Percentiles rank a stretch among this genome's conserved stretches.
Evolutionary conservation across 2,888 invertebrate genomes (phyloP).

Genomic region (Troides oblongomaculatus): DNA sequence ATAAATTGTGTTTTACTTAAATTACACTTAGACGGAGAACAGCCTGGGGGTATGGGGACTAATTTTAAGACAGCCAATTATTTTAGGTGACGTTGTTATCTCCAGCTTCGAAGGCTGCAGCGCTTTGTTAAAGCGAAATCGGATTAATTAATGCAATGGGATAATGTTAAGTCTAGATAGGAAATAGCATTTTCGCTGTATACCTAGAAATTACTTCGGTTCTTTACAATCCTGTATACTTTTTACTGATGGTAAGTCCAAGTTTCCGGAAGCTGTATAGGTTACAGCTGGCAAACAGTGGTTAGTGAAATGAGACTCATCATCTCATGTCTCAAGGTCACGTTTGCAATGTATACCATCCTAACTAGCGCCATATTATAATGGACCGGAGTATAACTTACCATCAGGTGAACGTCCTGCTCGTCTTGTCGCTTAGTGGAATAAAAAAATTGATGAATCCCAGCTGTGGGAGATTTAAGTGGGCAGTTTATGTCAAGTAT

Average conservation of each 20-base stretch:
- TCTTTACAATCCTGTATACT: neutral
- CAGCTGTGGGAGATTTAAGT: too few relatives aligned
- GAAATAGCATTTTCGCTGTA: neutral
- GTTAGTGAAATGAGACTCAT: too few relatives aligned
- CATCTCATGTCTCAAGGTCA: too few relatives aligned
- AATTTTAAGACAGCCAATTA: slow-evolving; percentile 5
- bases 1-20: neutral
- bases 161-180: neutral
- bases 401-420: too few relatives aligned
- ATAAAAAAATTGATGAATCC: too few relatives aligned
- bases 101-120: neutral
- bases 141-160: neutral
- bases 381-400: too few relatives aligned
- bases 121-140: slow-evolving; percentile 1
- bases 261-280: neutral
- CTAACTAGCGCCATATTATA: too few relatives aligned
- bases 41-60: neutral
- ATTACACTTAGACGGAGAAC: slow-evolving; percentile 1
- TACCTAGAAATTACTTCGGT: neutral
- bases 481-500: too few relatives aligned
- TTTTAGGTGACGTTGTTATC: slow-evolving; percentile 2
- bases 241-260: neutral
- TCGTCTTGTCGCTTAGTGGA: too few relatives aligned
- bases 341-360: too few relatives aligned
- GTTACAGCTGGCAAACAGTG: too few relatives aligned